Percentiles rank a stretch among this genome's conserved stretches.
phyloP scores from a whole-genome alignment of 2,888 invertebrate genomes.

The Parelbella ahira region DNA sequence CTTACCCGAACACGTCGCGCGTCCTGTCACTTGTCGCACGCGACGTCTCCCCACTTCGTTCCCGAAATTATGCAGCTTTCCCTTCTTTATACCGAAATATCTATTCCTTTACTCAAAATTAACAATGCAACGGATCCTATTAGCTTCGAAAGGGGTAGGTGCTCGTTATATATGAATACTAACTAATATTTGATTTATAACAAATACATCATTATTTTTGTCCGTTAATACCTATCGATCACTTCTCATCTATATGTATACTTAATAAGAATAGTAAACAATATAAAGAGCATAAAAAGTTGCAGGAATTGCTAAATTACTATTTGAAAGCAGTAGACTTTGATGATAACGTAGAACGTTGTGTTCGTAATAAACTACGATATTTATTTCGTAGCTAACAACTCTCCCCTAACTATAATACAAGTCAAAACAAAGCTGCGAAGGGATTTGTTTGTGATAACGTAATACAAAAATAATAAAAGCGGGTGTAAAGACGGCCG shows the following conservation, averaged over 20 bases:
- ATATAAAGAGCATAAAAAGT: no score
- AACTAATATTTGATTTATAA: no score
- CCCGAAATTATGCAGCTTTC: constrained; percentile 53
- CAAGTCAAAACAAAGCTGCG: constrained; percentile 19
- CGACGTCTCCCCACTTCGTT: constrained; percentile 38
- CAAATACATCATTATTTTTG: no score
- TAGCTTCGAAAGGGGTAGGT: constrained; percentile 7
- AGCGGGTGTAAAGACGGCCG: constrained; percentile 39
- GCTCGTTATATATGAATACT: no score
- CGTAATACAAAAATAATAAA: constrained; percentile 59
- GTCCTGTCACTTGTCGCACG: constrained; percentile 73
- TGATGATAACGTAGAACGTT: no score
- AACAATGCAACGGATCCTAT: constrained; percentile 12
- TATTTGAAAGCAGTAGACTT: no score
- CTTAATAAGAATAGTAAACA: no score
- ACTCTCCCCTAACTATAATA: constrained; percentile 8
- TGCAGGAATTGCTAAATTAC: no score
- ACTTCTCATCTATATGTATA: no score
- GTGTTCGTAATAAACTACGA: no score
- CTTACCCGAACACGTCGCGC: constrained; percentile 64
- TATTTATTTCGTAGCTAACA: no score
- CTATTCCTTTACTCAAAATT: constrained; percentile 13
- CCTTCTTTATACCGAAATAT: constrained; percentile 44
- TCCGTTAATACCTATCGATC: no score
- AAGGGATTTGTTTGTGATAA: constrained; percentile 38